Evolutionary conservation across 2,113 vertebrate genomes (phyloP), one percentile per base, ranked within the genome.

Genomic region (Cyanoliseus patagonus): DNA sequence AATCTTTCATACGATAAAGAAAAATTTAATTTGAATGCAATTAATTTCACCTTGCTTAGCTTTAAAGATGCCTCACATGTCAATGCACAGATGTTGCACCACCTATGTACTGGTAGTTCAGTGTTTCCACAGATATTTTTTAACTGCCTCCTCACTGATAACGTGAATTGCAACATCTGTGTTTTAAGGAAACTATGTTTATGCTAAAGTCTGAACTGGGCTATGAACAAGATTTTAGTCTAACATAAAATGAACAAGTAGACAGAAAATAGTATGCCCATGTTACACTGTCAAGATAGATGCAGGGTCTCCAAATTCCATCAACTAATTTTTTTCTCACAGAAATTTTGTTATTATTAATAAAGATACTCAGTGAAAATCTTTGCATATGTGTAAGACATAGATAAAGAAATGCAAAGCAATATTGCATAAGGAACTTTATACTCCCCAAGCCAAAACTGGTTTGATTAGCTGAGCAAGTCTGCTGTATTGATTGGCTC

Each of bases 171-270:
- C 35, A 95, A 90, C 63, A 73, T 18, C 17, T 55, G 81, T 57
- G 31, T 68, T 96, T 97, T 86, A 96, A 97, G 68, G 69, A 92
- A 97, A 86, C 7, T 75, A 59, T 90, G 92, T 97, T 94, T 70
- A 86, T 90, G 82, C 13, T 69, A 69, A 85, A 31, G 30, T 63
- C 88, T 96, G 95, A 96, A 96, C 51, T 70, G 64, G 52, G 68
- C 83, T 72, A 46, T 84, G 85, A 94, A 83, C 83, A 95, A 68
- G 66, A 93, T 74, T 93, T 61, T 53, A 64, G 41, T 73, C 95
- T 82, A 96, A 87, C 47, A 93, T 55, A 41, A 67, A 92, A 88
- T n/a, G 93, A 97, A 83, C 5, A 37, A 83, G 86, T 11, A 82
- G 81, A 57, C 15, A 70, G 77, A 85, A 96, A 96, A 83, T 27